Evolutionary conservation across 2,888 invertebrate genomes (phyloP).

Genomic region (Himalopsyche japonica): DNA sequence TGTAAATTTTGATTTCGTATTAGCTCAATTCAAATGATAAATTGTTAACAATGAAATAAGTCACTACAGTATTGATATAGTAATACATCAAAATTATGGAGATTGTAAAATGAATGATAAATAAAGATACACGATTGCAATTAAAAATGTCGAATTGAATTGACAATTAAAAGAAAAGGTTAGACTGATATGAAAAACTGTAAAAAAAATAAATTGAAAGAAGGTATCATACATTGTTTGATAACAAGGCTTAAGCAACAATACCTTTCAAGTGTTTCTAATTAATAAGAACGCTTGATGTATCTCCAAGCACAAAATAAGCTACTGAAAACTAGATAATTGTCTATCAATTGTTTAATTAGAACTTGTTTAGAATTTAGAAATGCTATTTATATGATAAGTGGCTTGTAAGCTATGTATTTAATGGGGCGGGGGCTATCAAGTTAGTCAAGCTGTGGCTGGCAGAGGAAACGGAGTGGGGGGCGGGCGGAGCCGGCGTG

Average conservation of each 20-base stretch:
- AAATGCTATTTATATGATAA: not conserved
- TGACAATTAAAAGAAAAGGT: not conserved
- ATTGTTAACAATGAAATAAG: too few relatives aligned
- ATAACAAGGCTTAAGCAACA: too few relatives aligned
- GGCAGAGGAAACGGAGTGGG: slow-evolving; percentile 43
- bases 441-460: slow-evolving; percentile 39
- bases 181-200: not conserved
- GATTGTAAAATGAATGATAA: too few relatives aligned
- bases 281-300: too few relatives aligned
- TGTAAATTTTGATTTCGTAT: not conserved
- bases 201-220: not conserved
- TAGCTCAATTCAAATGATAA: not conserved
- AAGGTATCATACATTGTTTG: not conserved
- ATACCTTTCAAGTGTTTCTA: too few relatives aligned
- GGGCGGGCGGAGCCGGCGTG: slow-evolving; percentile 50
- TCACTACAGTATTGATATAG: too few relatives aligned
- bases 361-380: not conserved
- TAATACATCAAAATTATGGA: too few relatives aligned
- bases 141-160: not conserved
- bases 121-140: not conserved
- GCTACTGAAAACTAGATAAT: too few relatives aligned
- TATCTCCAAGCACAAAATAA: too few relatives aligned
- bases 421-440: not conserved
- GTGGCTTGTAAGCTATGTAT: not conserved
- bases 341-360: too few relatives aligned